phyloP scores from a whole-genome alignment of 2,797 vertebrate genomes.

The Tachyglossus aculeatus region DNA sequence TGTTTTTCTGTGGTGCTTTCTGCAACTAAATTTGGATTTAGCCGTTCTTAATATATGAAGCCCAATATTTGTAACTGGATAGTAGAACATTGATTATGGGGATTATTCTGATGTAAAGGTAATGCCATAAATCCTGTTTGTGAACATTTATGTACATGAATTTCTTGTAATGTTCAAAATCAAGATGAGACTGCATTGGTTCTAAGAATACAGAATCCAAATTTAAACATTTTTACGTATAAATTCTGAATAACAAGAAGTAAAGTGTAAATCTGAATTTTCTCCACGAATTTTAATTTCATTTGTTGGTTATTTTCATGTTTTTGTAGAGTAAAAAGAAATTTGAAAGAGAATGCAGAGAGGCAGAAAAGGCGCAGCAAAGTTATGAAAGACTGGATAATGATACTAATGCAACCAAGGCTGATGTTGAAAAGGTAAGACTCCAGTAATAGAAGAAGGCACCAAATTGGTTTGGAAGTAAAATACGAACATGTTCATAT shows the following conservation, averaged over 20 bases:
- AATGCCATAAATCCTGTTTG: too few relatives aligned
- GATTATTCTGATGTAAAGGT: too few relatives aligned
- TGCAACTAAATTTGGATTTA: too few relatives aligned
- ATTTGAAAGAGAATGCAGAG: constrained; percentile 96
- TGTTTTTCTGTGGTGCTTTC: too few relatives aligned
- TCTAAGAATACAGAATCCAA: constrained; percentile 5
- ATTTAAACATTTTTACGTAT: constrained; percentile 17
- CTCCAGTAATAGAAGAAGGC: not conserved
- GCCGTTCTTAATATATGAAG: too few relatives aligned
- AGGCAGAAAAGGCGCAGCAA: constrained; percentile 96
- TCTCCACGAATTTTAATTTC: constrained; percentile 25
- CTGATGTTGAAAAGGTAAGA: constrained; percentile 97
- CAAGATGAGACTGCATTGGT: constrained; percentile 4
- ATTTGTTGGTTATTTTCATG: constrained; percentile 41
- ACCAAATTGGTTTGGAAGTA: not conserved
- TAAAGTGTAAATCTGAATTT: constrained; percentile 32
- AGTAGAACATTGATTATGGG: too few relatives aligned
- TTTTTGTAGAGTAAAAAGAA: constrained; percentile 94
- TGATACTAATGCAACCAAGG: constrained; percentile 96
- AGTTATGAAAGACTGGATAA: constrained; percentile 92
- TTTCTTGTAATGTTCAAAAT: not conserved
- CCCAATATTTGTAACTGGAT: too few relatives aligned
- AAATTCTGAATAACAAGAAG: not conserved
- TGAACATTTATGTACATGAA: too few relatives aligned
- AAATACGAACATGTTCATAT: not conserved